These are phyloP conservation scores for Diabrotica virgifera DNA, from an alignment of 1,140 invertebrate genomes.

Conservation along the genomic window DNA sequence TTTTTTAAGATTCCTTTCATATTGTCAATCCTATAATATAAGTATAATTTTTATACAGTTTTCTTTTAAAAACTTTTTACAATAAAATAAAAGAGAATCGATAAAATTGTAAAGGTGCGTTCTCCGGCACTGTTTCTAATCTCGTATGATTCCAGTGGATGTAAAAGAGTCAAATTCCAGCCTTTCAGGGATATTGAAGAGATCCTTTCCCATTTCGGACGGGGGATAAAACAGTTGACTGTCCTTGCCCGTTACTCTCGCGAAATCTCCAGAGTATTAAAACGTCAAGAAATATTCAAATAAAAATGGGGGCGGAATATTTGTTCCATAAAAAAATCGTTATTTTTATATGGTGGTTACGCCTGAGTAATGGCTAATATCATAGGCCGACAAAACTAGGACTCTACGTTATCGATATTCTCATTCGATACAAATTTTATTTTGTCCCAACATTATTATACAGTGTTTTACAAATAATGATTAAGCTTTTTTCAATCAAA, in stretches of 20 bases:
- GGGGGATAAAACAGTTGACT: background rate
- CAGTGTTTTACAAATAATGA: too few relatives aligned
- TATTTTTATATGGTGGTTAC: conserved; percentile 3
- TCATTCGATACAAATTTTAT: too few relatives aligned
- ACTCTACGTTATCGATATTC: too few relatives aligned
- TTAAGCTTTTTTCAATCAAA: too few relatives aligned
- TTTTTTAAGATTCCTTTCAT: too few relatives aligned
- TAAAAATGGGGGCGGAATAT: background rate
- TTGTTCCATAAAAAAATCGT: background rate
- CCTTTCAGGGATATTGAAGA: background rate
- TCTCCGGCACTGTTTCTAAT: background rate
- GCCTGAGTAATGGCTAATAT: background rate
- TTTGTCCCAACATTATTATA: too few relatives aligned
- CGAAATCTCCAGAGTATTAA: conserved; percentile 2
- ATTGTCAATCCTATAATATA: too few relatives aligned
- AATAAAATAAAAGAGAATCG: too few relatives aligned
- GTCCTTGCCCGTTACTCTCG: background rate
- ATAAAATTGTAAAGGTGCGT: too few relatives aligned
- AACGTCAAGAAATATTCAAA: background rate
- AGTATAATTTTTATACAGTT: too few relatives aligned
- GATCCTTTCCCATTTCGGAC: background rate
- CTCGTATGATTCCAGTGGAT: background rate
- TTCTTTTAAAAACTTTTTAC: too few relatives aligned
- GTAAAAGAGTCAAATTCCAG: conserved; percentile 2
- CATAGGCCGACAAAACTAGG: too few relatives aligned